These are phyloP conservation scores for Apamea epomidion DNA, from an alignment of 2,888 invertebrate genomes.

Conservation along the genomic window DNA sequence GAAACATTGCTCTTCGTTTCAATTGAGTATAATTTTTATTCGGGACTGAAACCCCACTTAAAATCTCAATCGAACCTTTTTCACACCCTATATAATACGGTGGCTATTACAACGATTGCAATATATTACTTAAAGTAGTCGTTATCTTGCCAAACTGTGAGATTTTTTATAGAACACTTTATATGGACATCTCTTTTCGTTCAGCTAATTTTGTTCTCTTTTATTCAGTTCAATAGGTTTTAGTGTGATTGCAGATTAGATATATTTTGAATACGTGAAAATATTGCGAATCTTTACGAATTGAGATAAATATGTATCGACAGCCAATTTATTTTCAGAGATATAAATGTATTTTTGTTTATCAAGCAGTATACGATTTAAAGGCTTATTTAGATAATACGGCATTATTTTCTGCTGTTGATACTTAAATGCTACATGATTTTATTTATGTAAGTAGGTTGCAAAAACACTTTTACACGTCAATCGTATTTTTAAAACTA, in stretches of 20 bases:
- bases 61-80: neutral
- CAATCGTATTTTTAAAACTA: neutral
- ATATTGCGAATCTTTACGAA: slow-evolving; percentile 3
- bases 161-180: slow-evolving; percentile 64
- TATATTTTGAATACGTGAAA: slow-evolving; percentile 25
- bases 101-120: slow-evolving; percentile 65
- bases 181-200: slow-evolving; percentile 46
- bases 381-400: neutral
- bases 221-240: slow-evolving; percentile 41
- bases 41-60: neutral
- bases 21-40: neutral
- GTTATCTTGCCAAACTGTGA: slow-evolving; percentile 63
- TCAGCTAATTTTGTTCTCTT: slow-evolving; percentile 23
- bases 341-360: slow-evolving; percentile 26
- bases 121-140: slow-evolving; percentile 69
- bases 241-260: slow-evolving; percentile 47
- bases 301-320: neutral
- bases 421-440: neutral
- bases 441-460: neutral
- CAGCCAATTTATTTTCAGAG: neutral
- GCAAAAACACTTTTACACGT: neutral
- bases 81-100: slow-evolving; percentile 39
- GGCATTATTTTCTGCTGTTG: neutral
- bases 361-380: slow-evolving; percentile 4
- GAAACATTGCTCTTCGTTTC: neutral